Percentiles rank a stretch among this genome's conserved stretches.
Conservation (phyloP, 1,140 invertebrate genomes). For the Bradysia coprophila region DNA sequence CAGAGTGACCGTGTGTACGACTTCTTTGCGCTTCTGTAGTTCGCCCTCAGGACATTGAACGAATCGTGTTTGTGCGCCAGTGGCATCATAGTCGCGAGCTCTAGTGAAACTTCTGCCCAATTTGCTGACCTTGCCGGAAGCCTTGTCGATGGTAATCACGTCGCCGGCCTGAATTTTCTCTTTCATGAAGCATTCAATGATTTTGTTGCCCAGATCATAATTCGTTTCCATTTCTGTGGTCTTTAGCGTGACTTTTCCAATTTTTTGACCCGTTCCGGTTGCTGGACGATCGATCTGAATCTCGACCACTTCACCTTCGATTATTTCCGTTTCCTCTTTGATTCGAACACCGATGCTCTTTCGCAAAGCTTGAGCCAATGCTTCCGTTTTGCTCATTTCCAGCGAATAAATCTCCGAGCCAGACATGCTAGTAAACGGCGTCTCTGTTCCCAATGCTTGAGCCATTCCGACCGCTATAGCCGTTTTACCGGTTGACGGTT, state of each 20-base stretch:
- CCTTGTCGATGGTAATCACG: conserved; percentile 95
- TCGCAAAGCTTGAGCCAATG: conserved; percentile 88
- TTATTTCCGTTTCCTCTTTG: conserved; percentile 96
- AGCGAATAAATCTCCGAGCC: conserved; percentile 97
- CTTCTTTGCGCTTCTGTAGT: conserved; percentile 96
- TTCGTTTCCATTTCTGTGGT: conserved; percentile 99
- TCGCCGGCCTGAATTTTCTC: conserved; percentile 95
- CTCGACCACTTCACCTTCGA: conserved; percentile 97
- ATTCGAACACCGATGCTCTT: conserved; percentile 97
- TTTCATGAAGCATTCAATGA: conserved; percentile 93
- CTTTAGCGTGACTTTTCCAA: conserved; percentile 89
- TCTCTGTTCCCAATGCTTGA: conserved; percentile 80
- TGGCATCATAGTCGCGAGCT: conserved; percentile 95
- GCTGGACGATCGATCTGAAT: conserved; percentile 91
- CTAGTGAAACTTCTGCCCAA: conserved; percentile 89
- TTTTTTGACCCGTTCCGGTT: conserved; percentile 74
- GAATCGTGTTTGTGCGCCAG: conserved; percentile 78
- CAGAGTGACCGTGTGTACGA: conserved; percentile 94
- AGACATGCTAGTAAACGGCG: conserved; percentile 90
- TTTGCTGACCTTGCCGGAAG: conserved; percentile 91
- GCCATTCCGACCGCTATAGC: conserved; percentile 94
- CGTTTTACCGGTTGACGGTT: conserved; percentile 95
- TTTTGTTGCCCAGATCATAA: conserved; percentile 96
- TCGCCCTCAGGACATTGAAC: conserved; percentile 98
- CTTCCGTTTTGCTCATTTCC: conserved; percentile 99